Base-by-base conservation (phyloP, 2,113 vertebrate species). In the Periophthalmodon schlosseri region DNA sequence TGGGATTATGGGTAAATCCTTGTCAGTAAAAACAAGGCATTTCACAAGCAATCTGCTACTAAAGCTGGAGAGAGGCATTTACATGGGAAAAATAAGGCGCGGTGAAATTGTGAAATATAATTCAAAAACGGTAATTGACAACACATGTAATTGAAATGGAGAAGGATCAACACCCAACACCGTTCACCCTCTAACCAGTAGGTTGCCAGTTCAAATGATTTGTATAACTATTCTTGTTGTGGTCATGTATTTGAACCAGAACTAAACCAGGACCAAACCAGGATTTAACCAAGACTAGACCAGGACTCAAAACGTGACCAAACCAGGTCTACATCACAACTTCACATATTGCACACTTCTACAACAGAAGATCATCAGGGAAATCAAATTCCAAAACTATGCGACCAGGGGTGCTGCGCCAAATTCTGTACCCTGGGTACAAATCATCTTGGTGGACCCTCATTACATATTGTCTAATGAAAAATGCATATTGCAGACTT, bases 1-100 rank as follows among this genome's bases (percentile, higher is more conserved):
- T 20, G 15, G 61, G 61, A 34, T 64, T 64, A 34, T 36, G 61
- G 33, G 61, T 36, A 64, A 64, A 64, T 64, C 61, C 61, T 36
- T 39, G 60, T 63, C 28, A 13, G 33, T 63, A 64, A 64, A 34
- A 64, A 64, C 61, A 33, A 63, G 60, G 33, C 28, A 18, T 15
- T 34, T 63, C 24, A 63, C 33, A 34, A 36, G 33, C 61, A 39
- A 36, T 64, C 61, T 64, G 33, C 61, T 36, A 36, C 61, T 64
- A 36, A 64, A 20, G 16, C 60, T 36, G 61, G 61, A 6, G 8
- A 18, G 61, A 34, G 23, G 13, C 10, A 58, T 58, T 58, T 58
- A 24, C 21, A 58, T 11, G 23, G 7, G 58, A 33, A 36, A 63
- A 36, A 13, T 13, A 61, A 23, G 21, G n/a, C n/a, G 0, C 3